These are phyloP conservation scores for Sycophila sp. DNA, from an alignment of 1,140 invertebrate species.

Conservation along the genomic window DNA sequence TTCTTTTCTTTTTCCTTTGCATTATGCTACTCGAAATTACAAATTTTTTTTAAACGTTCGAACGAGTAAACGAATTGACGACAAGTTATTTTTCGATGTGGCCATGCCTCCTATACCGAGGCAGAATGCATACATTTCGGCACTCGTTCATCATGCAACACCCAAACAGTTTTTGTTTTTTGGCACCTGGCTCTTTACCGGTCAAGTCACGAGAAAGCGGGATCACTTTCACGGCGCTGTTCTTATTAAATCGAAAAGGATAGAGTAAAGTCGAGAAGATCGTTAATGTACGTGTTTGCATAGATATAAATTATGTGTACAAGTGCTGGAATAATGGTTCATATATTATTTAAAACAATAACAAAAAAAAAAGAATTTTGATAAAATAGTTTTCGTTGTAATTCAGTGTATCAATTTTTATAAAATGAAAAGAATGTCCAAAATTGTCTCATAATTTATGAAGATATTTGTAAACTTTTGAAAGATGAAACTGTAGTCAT, in stretches of 20 bases:
- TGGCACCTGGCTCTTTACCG: constrained; percentile 34
- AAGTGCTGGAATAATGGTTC: constrained; percentile 35
- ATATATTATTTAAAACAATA: constrained; percentile 16
- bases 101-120: constrained; percentile 37
- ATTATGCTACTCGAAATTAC: neutral
- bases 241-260: constrained; percentile 22
- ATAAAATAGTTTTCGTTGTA: neutral
- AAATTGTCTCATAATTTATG: neutral
- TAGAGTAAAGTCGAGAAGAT: constrained; percentile 27
- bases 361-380: neutral
- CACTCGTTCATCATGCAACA: constrained; percentile 52
- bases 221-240: constrained; percentile 31
- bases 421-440: neutral
- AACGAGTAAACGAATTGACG: neutral
- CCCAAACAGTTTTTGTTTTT: constrained; percentile 22
- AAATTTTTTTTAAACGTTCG: neutral
- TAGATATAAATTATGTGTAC: constrained; percentile 27
- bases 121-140: constrained; percentile 46
- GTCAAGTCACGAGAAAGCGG: constrained; percentile 30
- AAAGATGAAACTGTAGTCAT: neutral
- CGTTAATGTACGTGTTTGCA: constrained; percentile 30
- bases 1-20: constrained; percentile 18
- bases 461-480: neutral
- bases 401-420: neutral
- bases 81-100: constrained; percentile 6